Evolutionary conservation across 2,888 invertebrate species (phyloP), one percentile per base, ranked within the genome.

Genomic region (Mimumesa dahlbomi): DNA sequence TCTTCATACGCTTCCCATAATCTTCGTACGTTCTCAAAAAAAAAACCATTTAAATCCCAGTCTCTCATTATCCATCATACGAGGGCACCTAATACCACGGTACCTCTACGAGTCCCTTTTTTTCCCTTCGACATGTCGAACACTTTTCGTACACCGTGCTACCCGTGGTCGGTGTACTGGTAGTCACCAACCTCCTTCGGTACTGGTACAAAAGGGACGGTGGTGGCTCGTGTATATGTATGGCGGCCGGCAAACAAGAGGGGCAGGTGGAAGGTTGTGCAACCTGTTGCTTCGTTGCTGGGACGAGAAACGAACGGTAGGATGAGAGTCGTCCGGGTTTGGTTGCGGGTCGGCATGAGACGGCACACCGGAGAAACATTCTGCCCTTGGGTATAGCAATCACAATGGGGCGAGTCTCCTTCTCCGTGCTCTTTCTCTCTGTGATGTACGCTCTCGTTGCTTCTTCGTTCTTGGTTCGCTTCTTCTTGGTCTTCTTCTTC

Each of bases 201-300:
- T 52, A 31, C 45, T 56, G 69, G 53, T 61, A 76, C 71, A 77
- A 74, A 77, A 66, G 59, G 64, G 56, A 63, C 57, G 56, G 18
- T 38, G 59, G 59, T 56, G 62, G 62, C 57, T 49, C 46, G 67
- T 67, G 52, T 71, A 50, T 70, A 68, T 65, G 71, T 75, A 78
- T 72, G 64, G 77, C 70, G 83, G 74, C 62, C 73, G 77, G 81
- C 75, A 80, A 82, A 84, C 82, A 80, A 83, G 84, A 83, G 77
- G 75, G 78, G 80, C 84, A 84, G 83, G 84, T 85, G 84, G 82
- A 80, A 82, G 82, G 82, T 85, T 83, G 80, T 82, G 82, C 85
- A 85, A 86, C 86, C 85, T 85, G 86, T 86, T 85, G 84, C 84
- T 77, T 66, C 81, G 76, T 74, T 66, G 73, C 71, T 65, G 77